These are phyloP conservation scores for Catharus bicknelli DNA, from an alignment of 2,113 vertebrate species.

Conservation along the genomic window DNA sequence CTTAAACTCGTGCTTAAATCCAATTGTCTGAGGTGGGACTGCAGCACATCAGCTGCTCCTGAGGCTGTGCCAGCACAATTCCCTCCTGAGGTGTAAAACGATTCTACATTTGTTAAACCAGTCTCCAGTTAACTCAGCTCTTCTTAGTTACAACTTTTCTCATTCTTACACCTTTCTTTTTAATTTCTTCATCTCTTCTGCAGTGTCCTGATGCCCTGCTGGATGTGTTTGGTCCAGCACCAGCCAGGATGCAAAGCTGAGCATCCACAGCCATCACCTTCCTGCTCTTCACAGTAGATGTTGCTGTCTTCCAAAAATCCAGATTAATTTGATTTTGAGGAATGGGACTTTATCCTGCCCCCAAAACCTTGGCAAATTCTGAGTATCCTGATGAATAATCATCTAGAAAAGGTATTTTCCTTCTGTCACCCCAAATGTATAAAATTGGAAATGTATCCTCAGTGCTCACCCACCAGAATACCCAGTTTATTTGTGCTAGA, in stretches of 20 bases:
- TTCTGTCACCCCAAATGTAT: background rate
- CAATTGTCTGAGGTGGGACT: background rate
- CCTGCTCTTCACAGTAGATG: background rate
- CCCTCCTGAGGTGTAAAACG: conserved; percentile 28
- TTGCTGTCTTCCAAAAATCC: background rate
- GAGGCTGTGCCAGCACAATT: background rate
- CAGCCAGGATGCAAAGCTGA: background rate
- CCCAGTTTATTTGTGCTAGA: background rate
- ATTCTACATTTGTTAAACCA: background rate
- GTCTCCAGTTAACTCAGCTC: background rate
- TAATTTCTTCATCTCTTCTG: background rate
- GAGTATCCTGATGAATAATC: background rate
- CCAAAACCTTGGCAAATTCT: fast-evolving
- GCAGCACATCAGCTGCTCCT: background rate
- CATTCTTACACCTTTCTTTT: background rate
- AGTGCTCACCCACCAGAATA: background rate
- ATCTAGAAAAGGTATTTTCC: background rate
- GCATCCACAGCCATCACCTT: background rate
- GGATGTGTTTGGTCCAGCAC: fast-evolving
- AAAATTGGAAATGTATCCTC: background rate
- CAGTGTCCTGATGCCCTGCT: fast-evolving
- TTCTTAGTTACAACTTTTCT: background rate
- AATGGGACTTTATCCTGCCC: background rate
- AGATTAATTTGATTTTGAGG: background rate
- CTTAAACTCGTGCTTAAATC: background rate